Percentiles rank a stretch among this genome's conserved stretches.
phyloP scores from a whole-genome alignment of 2,888 invertebrate species.

The Meteorus cinctellus region DNA sequence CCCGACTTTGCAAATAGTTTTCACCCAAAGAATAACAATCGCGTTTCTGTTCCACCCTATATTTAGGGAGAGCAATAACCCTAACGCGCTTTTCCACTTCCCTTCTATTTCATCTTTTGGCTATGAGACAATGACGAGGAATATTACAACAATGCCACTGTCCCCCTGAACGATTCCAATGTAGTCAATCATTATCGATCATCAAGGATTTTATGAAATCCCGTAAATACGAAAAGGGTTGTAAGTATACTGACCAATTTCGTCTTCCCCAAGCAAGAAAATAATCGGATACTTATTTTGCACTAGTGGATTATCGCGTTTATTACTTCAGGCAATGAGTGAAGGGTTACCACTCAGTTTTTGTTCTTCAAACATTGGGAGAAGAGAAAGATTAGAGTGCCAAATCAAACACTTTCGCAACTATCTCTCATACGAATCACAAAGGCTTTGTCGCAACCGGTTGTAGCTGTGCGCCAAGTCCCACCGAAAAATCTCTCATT shows the following conservation, averaged over 20 bases:
- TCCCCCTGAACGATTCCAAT: constrained; percentile 43
- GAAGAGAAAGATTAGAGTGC: constrained; percentile 6
- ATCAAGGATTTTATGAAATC: constrained; percentile 61
- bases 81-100: constrained; percentile 49
- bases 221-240: constrained; percentile 62
- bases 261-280: constrained; percentile 36
- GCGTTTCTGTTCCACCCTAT: constrained; percentile 48
- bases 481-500: constrained; percentile 30
- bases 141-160: constrained; percentile 53
- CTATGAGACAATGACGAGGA: constrained; percentile 55
- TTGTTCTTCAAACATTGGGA: neutral
- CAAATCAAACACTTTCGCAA: constrained; percentile 44
- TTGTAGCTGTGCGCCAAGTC: constrained; percentile 7
- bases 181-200: constrained; percentile 71
- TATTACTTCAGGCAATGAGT: constrained; percentile 63
- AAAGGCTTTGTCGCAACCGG: constrained; percentile 30
- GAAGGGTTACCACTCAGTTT: constrained; percentile 46
- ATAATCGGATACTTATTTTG: constrained; percentile 67
- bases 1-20: constrained; percentile 73
- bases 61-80: constrained; percentile 50
- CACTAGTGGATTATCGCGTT: constrained; percentile 70
- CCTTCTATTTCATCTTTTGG: neutral
- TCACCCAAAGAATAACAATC: constrained; percentile 71
- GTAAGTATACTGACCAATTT: constrained; percentile 50
- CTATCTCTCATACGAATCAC: neutral